Base-by-base conservation (phyloP, 2,797 vertebrate genomes). In the Chelmon rostratus region DNA sequence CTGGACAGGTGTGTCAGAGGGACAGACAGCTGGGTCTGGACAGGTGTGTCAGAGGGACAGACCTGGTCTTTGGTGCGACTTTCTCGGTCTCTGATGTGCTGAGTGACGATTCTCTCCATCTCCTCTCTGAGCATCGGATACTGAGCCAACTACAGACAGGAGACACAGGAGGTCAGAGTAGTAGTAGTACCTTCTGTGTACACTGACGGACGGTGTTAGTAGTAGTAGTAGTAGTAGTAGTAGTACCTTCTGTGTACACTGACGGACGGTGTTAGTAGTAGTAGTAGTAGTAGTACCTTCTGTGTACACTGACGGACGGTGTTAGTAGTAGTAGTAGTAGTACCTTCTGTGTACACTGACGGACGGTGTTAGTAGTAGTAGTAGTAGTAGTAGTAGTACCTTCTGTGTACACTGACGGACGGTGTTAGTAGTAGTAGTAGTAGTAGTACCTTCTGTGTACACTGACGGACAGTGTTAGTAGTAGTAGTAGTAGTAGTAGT, bases 81-180 rank as follows among this genome's bases (percentile, higher is more conserved):
- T 89, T 99, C 98, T 3, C 98, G 92, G 82, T 99, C 98, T 4
- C 98, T 96, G 93, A 99, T 99, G 86, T 99, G 96, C 61, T 98
- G 98, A 18, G 98, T 99, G 52, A 99, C 98, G 0, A 99, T 99
- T 80, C 97, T 95, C 83, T 99, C 98, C 98, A 99, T 99, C 93
- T 99, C 98, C 85, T 99, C 98, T 44, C 98, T 96, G 81, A 99
- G 94, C 89, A 97, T 93, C 0, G 98, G 98, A 86, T 98, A 99
- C 81, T 99, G 98, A 87, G 97, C 97, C 85, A 99, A 94, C 98
- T 99, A 94, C 1, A 68, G 25, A 42, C 11, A 59, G 21, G 8
- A 59, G 42, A 47, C 10, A 50, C 15, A 62, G n/a, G 33, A 40
- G 50, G n/a, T 38, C 13, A 58, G n/a, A 18, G 44, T 12, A 42